Percentiles rank a stretch among this genome's conserved stretches.
Conservation (phyloP, 2,888 invertebrate genomes). For the Pasiphila rectangulata region DNA sequence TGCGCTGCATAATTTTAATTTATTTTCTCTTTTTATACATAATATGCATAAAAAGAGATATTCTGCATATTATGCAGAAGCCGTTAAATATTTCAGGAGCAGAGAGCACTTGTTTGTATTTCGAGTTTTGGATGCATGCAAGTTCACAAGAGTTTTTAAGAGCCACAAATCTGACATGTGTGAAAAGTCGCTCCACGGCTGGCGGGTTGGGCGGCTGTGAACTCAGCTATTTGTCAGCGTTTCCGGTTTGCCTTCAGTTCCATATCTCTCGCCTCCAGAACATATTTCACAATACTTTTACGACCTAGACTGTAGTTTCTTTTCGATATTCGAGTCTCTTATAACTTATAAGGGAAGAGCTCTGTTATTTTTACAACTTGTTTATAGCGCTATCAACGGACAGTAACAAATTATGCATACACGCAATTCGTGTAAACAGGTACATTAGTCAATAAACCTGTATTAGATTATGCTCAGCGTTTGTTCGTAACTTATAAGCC, state of each 20-base stretch:
- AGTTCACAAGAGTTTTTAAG: constrained; percentile 22
- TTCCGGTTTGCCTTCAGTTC: constrained; percentile 44
- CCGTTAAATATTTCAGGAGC: too few relatives aligned
- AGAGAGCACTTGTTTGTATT: neutral
- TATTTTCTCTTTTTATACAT: neutral
- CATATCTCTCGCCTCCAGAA: constrained; percentile 33
- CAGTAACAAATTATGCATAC: constrained; percentile 3
- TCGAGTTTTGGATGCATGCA: too few relatives aligned
- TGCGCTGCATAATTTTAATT: constrained; percentile 12
- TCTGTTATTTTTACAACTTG: neutral
- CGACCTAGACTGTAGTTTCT: neutral
- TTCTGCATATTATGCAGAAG: too few relatives aligned
- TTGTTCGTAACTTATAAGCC: constrained; percentile 4
- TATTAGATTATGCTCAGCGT: constrained; percentile 5
- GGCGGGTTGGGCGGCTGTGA: constrained; percentile 36
- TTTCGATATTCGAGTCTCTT: neutral
- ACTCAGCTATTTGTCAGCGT: constrained; percentile 59
- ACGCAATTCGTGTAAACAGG: neutral
- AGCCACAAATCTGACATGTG: constrained; percentile 23
- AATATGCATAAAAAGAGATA: too few relatives aligned
- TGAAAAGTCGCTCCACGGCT: constrained; percentile 38
- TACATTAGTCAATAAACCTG: neutral
- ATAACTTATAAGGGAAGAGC: too few relatives aligned
- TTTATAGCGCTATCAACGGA: neutral
- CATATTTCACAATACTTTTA: constrained; percentile 38